Evolutionary conservation across 2,888 invertebrate species (phyloP).

Genomic region (Acleris cristana): DNA sequence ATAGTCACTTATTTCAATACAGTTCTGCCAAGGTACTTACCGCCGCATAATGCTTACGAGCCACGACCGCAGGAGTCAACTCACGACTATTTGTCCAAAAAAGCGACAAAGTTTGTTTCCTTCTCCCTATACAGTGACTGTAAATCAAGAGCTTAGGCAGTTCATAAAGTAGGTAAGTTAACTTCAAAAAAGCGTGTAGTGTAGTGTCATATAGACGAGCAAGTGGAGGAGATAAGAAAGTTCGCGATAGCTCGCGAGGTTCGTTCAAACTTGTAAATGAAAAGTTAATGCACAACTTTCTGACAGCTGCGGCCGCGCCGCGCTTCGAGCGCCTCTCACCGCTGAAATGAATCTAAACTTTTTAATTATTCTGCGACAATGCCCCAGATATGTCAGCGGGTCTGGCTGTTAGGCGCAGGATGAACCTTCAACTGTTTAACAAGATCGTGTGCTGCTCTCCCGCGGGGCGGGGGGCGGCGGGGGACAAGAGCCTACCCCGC

Average conservation of each 20-base stretch:
- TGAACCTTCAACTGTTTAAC: not conserved
- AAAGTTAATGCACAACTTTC: slow-evolving; percentile 76
- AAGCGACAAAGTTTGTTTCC: no score
- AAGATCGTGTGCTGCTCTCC: not conserved
- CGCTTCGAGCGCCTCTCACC: slow-evolving; percentile 59
- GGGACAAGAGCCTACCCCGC: no score
- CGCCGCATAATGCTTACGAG: no score
- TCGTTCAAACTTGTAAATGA: slow-evolving; percentile 74
- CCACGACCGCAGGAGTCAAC: no score
- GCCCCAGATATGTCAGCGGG: slow-evolving; percentile 55
- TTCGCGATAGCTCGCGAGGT: slow-evolving; percentile 58
- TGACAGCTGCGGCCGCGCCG: slow-evolving; percentile 66
- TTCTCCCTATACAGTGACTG: no score
- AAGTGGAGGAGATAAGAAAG: slow-evolving; percentile 59
- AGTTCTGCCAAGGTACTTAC: no score
- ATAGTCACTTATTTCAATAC: no score
- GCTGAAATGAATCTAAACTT: slow-evolving; percentile 68
- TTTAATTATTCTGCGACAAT: slow-evolving; percentile 67
- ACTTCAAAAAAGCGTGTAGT: slow-evolving; percentile 5
- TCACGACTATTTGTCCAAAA: no score
- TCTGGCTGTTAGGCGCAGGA: slow-evolving; percentile 33
- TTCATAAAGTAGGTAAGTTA: slow-evolving; percentile 16
- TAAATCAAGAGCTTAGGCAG: not conserved
- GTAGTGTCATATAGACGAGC: slow-evolving; percentile 41
- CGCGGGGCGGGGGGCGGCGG: no score